These are phyloP conservation scores for Sylvia borin DNA, from an alignment of 2,797 vertebrate genomes.

Conservation along the genomic window DNA sequence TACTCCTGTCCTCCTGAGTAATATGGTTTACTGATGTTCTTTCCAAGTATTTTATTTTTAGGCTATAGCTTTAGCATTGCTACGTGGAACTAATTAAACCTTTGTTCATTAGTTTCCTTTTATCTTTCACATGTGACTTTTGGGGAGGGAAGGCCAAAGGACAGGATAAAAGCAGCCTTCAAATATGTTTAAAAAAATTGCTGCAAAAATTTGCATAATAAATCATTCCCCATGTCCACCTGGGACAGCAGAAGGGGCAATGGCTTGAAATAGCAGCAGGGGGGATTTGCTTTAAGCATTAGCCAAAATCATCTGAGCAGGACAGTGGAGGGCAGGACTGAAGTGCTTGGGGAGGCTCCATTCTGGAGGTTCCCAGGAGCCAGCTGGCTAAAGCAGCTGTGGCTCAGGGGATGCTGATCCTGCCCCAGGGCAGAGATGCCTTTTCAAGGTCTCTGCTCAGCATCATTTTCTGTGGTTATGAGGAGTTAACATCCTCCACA, in stretches of 20 bases:
- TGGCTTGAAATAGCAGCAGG: slow-evolving; percentile 4
- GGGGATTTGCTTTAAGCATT: slow-evolving; percentile 32
- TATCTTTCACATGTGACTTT: slow-evolving; percentile 38
- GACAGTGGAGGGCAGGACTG: neutral
- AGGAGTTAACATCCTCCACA: neutral
- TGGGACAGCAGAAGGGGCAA: neutral
- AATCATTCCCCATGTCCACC: neutral
- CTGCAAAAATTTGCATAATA: neutral
- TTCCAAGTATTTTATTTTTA: slow-evolving; percentile 63
- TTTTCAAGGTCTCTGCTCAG: neutral
- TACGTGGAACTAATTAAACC: slow-evolving; percentile 39
- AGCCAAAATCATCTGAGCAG: slow-evolving; percentile 27
- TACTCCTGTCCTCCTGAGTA: slow-evolving; percentile 49
- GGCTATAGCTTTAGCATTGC: slow-evolving; percentile 26
- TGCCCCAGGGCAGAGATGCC: neutral
- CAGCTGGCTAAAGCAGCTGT: neutral
- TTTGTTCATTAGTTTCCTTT: slow-evolving; percentile 50
- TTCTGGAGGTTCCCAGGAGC: neutral
- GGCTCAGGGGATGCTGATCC: neutral
- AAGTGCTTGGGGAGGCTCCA: neutral
- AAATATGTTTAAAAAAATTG: neutral
- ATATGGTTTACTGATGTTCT: slow-evolving; percentile 43
- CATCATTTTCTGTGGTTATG: neutral
- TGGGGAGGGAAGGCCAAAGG: neutral
- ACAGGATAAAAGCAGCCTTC: neutral